These are phyloP conservation scores for Buteo buteo DNA, from an alignment of 2,113 vertebrate species.

Conservation along the genomic window DNA sequence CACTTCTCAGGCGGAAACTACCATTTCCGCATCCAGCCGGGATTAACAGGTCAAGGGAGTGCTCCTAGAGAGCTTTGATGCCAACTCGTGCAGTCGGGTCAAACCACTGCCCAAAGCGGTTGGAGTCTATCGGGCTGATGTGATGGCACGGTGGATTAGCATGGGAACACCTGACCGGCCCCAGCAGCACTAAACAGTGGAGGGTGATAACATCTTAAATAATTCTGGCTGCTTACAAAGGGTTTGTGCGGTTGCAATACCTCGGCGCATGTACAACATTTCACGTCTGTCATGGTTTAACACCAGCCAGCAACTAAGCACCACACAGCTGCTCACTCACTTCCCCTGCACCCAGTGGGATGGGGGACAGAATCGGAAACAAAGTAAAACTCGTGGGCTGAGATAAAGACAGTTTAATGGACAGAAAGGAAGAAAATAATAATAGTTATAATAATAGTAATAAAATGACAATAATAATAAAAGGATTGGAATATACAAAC, in stretches of 20 bases:
- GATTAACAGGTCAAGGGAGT: neutral
- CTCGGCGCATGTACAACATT: rapidly evolving
- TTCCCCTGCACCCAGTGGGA: too few species aligned
- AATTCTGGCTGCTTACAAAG: neutral
- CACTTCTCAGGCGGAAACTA: neutral
- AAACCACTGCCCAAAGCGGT: rapidly evolving
- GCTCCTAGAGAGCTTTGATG: neutral
- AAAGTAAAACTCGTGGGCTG: too few species aligned
- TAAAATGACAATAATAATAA: too few species aligned
- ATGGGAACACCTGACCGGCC: neutral
- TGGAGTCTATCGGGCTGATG: rapidly evolving
- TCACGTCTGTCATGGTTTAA: too few species aligned
- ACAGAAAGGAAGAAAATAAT: too few species aligned
- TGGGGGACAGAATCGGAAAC: too few species aligned
- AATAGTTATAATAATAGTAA: too few species aligned
- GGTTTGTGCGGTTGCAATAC: rapidly evolving
- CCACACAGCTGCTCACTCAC: too few species aligned
- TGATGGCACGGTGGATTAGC: rapidly evolving
- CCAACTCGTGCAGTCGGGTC: rapidly evolving
- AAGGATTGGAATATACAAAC: too few species aligned
- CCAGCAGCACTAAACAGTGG: neutral
- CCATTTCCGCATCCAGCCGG: neutral
- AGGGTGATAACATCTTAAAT: neutral
- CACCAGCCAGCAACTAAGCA: too few species aligned
- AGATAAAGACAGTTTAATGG: too few species aligned